Evolutionary conservation across 2,888 invertebrate genomes (phyloP).

Genomic region (Scelioninae gen. 1): DNA sequence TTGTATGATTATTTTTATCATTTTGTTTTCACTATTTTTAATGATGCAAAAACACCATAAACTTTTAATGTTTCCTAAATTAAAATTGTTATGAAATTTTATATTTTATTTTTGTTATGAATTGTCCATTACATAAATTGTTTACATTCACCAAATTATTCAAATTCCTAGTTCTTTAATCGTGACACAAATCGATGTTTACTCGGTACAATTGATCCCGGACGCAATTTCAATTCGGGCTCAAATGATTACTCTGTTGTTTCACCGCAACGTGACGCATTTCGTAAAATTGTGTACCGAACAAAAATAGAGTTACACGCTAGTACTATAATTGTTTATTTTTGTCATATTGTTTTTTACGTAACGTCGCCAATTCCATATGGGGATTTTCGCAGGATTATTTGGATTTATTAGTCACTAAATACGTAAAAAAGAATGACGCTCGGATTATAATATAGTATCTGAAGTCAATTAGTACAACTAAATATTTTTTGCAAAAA

Average conservation of each 20-base stretch:
- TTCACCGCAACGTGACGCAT: conserved; percentile 29
- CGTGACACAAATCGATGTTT: conserved; percentile 21
- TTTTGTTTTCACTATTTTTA: no score
- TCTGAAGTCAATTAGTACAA: no score
- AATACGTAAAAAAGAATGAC: conserved; percentile 4
- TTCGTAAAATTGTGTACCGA: conserved; percentile 28
- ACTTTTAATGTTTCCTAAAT: no score
- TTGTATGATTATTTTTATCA: no score
- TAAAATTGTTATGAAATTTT: no score
- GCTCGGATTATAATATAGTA: conserved; percentile 11
- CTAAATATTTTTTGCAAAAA: no score
- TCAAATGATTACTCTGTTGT: conserved; percentile 36
- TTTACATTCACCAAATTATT: neutral
- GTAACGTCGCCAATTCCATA: neutral
- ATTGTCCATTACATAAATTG: no score
- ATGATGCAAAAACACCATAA: no score
- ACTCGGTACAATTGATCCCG: conserved; percentile 13
- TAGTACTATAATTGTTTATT: conserved; percentile 24
- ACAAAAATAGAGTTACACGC: conserved; percentile 34
- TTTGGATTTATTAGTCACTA: conserved; percentile 17
- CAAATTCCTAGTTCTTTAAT: conserved; percentile 7
- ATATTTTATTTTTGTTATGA: no score
- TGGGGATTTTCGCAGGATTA: conserved; percentile 6
- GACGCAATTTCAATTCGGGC: conserved; percentile 24
- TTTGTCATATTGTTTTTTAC: conserved; percentile 24